Evolutionary conservation across 2,888 invertebrate species (phyloP).

Genomic region (Tetragonula carbonaria): DNA sequence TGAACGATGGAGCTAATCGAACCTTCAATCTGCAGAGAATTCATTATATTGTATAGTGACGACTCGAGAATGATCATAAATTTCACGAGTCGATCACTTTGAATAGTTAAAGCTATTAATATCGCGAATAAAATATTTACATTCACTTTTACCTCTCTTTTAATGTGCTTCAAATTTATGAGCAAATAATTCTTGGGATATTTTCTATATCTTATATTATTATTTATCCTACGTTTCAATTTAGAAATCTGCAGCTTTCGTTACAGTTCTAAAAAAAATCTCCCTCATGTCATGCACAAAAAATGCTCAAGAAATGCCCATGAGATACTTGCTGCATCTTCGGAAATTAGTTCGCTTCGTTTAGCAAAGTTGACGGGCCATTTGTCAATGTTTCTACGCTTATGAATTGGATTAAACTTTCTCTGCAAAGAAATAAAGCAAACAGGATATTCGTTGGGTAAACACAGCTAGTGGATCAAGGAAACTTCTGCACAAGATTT

Average conservation of each 20-base stretch:
- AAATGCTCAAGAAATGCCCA: not conserved
- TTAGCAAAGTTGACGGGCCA: not conserved
- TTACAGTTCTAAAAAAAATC: no score
- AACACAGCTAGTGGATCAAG: constrained; percentile 16
- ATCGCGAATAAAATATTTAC: no score
- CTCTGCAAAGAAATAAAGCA: not conserved
- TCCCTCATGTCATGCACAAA: fast-evolving
- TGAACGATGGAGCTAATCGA: not conserved
- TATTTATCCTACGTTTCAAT: no score
- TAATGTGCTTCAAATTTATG: no score
- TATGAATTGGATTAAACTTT: not conserved
- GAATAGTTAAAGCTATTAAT: no score
- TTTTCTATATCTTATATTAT: no score
- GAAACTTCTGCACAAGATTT: constrained; percentile 32
- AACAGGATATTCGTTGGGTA: constrained; percentile 7
- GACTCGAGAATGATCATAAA: not conserved
- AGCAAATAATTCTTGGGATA: no score
- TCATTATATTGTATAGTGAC: no score
- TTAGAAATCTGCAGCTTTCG: no score
- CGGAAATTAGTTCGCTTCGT: not conserved
- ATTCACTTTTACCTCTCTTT: no score
- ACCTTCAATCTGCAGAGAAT: no score
- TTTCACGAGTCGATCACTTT: no score
- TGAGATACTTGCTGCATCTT: not conserved
- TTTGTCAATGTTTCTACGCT: not conserved